These are phyloP conservation scores for Criorhina ranunculi DNA, from an alignment of 2,888 invertebrate species.

Conservation along the genomic window DNA sequence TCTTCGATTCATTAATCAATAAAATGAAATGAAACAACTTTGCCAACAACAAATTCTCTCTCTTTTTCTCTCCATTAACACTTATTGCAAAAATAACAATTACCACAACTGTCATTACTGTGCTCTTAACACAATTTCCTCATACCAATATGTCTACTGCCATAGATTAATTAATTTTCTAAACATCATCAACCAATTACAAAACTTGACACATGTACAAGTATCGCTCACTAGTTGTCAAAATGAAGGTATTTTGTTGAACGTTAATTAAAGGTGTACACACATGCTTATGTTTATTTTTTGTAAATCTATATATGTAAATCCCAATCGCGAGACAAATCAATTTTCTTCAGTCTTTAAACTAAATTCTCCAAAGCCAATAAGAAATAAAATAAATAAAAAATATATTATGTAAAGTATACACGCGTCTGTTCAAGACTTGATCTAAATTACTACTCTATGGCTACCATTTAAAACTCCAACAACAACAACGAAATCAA, in stretches of 20 bases:
- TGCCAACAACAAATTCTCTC: conserved; percentile 29
- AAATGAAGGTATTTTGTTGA: conserved; percentile 13
- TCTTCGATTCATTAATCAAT: conserved; percentile 54
- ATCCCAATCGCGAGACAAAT: conserved; percentile 46
- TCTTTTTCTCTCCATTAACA: conserved; percentile 48
- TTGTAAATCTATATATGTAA: background rate
- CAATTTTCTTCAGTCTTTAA: conserved; percentile 17
- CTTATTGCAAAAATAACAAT: conserved; percentile 30
- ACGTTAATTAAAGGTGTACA: conserved; percentile 32
- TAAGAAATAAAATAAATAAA: conserved; percentile 15
- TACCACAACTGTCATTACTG: conserved; percentile 51
- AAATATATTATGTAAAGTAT: conserved; percentile 65
- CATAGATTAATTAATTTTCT: background rate
- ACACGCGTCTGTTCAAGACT: conserved; percentile 66
- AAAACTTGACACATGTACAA: conserved; percentile 16
- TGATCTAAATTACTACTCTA: conserved; percentile 69
- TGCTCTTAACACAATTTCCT: conserved; percentile 35
- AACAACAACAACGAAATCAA: conserved; percentile 38
- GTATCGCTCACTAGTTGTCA: conserved; percentile 19
- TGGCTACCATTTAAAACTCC: background rate
- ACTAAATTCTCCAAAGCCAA: background rate
- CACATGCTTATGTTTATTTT: conserved; percentile 25
- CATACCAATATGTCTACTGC: conserved; percentile 28
- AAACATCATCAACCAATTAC: conserved; percentile 4
- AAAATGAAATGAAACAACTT: conserved; percentile 32